A percentile compares a stretch with the other conserved stretches of the same genome.
These are phyloP conservation scores for Noctua comes DNA, from an alignment of 2,888 invertebrate species.

Conservation along the genomic window DNA sequence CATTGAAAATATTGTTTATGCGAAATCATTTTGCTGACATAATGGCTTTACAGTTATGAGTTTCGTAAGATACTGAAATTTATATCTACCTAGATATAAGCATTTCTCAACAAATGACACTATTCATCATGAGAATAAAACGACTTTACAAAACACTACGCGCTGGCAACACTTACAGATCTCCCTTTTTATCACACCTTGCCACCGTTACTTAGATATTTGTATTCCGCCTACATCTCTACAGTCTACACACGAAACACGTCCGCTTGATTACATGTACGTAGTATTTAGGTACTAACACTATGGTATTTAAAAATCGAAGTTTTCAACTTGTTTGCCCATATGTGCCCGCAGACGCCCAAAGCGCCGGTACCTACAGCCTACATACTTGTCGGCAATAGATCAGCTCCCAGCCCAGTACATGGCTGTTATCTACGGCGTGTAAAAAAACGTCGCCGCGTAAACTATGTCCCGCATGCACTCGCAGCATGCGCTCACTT, in stretches of 20 bases:
- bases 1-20: conserved; percentile 14
- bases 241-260: neutral
- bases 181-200: neutral
- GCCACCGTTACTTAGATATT: too few relatives aligned
- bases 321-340: conserved; percentile 5
- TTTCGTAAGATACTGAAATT: too few relatives aligned
- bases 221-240: neutral
- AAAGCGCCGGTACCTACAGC: neutral
- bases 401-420: conserved; percentile 16
- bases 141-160: neutral
- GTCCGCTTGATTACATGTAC: neutral
- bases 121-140: neutral
- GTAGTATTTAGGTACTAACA: neutral
- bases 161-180: neutral
- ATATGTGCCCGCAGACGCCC: conserved; percentile 25
- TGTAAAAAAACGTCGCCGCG: conserved; percentile 25
- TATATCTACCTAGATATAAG: neutral
- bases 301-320: conserved; percentile 3
- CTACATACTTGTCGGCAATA: conserved; percentile 23
- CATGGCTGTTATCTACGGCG: conserved; percentile 13
- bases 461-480: conserved; percentile 45
- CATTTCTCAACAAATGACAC: neutral
- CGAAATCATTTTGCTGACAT: neutral
- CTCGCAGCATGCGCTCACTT: conserved; percentile 2
- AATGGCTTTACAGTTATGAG: neutral